Evolutionary conservation across 2,113 vertebrate species (phyloP).

Genomic region (Ictalurus punctatus): DNA sequence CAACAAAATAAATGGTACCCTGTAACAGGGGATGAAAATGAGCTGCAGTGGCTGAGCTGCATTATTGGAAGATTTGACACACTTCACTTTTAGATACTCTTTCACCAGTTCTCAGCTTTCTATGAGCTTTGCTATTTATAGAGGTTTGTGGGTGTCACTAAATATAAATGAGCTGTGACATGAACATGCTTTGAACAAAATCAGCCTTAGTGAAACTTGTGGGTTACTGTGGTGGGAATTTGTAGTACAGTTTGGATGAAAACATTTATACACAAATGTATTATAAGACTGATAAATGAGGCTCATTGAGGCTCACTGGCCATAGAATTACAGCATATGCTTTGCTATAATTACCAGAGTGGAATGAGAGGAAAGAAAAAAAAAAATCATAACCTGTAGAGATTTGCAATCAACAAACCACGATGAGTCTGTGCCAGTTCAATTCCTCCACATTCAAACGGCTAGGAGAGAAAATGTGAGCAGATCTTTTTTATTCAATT

Average conservation of each 20-base stretch:
- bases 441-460: not conserved
- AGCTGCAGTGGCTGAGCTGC: not conserved
- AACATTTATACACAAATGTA: not conserved
- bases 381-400: not conserved
- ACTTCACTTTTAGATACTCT: not conserved
- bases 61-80: not conserved
- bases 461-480: not conserved
- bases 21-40: not conserved
- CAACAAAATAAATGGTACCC: not conserved
- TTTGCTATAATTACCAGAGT: not conserved
- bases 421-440: constrained; percentile 5
- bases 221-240: not conserved
- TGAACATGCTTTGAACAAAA: not conserved
- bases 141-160: not conserved
- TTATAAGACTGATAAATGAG: not conserved
- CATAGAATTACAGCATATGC: not conserved
- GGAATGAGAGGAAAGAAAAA: not conserved
- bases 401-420: not conserved
- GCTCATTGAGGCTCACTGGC: not conserved
- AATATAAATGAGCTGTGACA: not conserved
- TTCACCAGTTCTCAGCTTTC: not conserved
- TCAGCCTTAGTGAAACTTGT: too few species aligned
- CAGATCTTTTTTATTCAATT: constrained; percentile 29
- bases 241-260: not conserved
- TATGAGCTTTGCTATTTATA: not conserved